These are phyloP conservation scores for Anthrax anthrax DNA, from an alignment of 2,888 invertebrate species.

Conservation along the genomic window DNA sequence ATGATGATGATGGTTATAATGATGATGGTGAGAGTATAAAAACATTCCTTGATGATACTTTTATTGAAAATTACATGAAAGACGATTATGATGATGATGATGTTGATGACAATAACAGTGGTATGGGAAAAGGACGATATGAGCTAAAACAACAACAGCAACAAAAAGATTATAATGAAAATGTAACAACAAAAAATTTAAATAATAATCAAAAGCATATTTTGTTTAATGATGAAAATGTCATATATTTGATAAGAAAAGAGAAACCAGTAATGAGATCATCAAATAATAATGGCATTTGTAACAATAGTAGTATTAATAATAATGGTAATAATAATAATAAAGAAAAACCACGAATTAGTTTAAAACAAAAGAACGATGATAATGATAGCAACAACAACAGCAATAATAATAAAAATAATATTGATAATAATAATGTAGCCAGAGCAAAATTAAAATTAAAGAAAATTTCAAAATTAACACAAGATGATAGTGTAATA, in stretches of 20 bases:
- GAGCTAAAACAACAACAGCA: background rate
- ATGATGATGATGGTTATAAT: conserved; percentile 5
- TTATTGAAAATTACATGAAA: conserved; percentile 18
- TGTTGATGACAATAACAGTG: background rate
- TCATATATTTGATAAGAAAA: conserved; percentile 32
- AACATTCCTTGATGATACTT: conserved; percentile 23
- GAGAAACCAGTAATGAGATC: conserved; percentile 24
- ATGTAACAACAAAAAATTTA: background rate
- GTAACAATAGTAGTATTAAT: background rate
- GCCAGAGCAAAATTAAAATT: conserved; percentile 10
- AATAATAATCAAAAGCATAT: conserved; percentile 22
- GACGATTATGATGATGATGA: conserved; percentile 1
- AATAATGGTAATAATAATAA: background rate
- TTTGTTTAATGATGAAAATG: conserved; percentile 32
- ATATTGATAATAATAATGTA: background rate
- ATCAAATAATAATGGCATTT: background rate
- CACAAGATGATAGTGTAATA: conserved; percentile 10
- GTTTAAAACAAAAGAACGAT: conserved; percentile 2
- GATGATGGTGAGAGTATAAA: conserved; percentile 5
- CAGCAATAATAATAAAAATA: background rate
- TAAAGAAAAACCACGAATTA: conserved; percentile 1
- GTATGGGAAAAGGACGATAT: conserved; percentile 1
- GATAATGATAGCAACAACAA: conserved; percentile 9
- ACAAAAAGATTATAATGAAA: conserved; percentile 2
- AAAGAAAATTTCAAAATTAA: conserved; percentile 8